phyloP scores from a whole-genome alignment of 1,140 invertebrate species.

The Penaeus indicus region DNA sequence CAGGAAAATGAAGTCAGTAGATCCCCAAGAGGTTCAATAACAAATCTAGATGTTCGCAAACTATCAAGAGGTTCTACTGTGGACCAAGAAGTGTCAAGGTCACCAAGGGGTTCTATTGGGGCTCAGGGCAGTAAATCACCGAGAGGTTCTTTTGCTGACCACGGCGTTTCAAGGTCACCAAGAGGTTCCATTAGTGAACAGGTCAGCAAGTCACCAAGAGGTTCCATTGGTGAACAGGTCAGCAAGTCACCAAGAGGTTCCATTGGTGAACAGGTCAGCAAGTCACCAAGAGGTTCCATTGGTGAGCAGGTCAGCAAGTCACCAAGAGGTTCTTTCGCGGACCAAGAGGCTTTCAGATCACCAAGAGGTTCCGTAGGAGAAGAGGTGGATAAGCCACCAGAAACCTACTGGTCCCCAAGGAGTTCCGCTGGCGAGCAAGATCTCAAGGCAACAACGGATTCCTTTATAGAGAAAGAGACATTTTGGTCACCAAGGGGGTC shows the following conservation, averaged over 20 bases:
- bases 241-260: constrained; percentile 16
- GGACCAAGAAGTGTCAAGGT: neutral
- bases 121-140: neutral
- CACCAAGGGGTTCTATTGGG: neutral
- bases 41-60: no score
- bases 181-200: neutral
- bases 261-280: neutral
- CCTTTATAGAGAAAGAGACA: neutral
- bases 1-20: no score
- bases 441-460: neutral
- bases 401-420: no score
- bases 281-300: constrained; percentile 14
- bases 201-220: neutral
- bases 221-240: neutral
- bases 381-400: no score
- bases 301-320: neutral
- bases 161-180: neutral
- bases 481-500: no score
- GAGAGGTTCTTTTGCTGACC: neutral
- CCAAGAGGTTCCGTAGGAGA: neutral
- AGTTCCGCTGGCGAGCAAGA: neutral
- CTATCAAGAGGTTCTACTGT: neutral
- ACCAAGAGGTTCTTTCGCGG: neutral
- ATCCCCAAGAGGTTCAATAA: no score
- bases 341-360: neutral